Evolutionary conservation across 1,140 invertebrate species (phyloP).

Genomic region (Macrobrachium rosenbergii): DNA sequence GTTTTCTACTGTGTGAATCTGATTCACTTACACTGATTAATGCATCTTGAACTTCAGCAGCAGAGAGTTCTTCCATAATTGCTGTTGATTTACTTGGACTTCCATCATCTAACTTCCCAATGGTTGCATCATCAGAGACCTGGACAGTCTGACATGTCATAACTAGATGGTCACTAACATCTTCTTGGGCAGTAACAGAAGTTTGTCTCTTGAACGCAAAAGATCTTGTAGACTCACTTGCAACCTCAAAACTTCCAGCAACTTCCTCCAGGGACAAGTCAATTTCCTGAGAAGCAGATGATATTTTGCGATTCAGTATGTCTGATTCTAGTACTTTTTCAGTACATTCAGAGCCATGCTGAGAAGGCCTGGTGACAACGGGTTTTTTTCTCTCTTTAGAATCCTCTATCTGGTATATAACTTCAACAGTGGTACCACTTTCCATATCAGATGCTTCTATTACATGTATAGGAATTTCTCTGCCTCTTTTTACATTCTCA

Average conservation of each 20-base stretch:
- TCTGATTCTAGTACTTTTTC: neutral
- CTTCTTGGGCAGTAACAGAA: neutral
- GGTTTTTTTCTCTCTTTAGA: slow-evolving; percentile 3
- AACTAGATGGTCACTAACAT: neutral
- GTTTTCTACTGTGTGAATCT: neutral
- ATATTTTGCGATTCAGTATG: neutral
- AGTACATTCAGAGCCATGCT: neutral
- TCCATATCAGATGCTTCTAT: slow-evolving; percentile 15
- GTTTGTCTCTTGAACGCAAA: slow-evolving; percentile 10
- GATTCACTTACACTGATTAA: neutral
- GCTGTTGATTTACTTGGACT: too few relatives aligned
- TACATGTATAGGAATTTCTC: neutral
- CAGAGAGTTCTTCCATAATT: too few relatives aligned
- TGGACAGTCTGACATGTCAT: neutral
- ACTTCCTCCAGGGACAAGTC: neutral
- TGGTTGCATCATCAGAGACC: too few relatives aligned
- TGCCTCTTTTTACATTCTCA: too few relatives aligned
- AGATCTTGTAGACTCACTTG: neutral
- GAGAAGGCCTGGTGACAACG: neutral
- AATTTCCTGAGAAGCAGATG: slow-evolving; percentile 1
- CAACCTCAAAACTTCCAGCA: neutral
- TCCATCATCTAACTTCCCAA: too few relatives aligned
- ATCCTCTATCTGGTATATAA: neutral
- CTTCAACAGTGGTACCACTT: neutral
- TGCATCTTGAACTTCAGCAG: too few relatives aligned